A percentile compares a stretch with the other conserved stretches of the same genome.
phyloP scores from a whole-genome alignment of 2,888 invertebrate species.

The Stenurella melanura region DNA sequence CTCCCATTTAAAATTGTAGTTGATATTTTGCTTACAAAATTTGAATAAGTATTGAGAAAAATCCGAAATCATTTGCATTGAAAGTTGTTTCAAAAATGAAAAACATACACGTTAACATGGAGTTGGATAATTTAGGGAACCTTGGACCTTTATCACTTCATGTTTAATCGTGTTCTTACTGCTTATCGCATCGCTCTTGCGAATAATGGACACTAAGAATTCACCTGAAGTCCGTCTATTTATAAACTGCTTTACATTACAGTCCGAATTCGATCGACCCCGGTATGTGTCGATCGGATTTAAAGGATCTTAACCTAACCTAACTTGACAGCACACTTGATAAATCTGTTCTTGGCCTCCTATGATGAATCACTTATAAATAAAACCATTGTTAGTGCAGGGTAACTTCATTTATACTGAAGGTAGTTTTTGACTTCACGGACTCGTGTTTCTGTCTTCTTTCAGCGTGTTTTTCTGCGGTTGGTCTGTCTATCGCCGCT shows the following conservation, averaged over 20 bases:
- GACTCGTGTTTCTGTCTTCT: background rate
- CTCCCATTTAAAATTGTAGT: too few relatives aligned
- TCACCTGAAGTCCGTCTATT: conserved; percentile 1
- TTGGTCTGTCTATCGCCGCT: background rate
- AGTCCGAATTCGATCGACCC: conserved; percentile 11
- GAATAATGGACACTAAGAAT: background rate
- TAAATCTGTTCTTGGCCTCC: conserved; percentile 61
- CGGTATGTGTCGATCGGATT: conserved; percentile 45
- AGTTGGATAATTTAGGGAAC: too few relatives aligned
- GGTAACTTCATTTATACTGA: conserved; percentile 58
- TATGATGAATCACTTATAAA: conserved; percentile 65
- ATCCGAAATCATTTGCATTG: too few relatives aligned
- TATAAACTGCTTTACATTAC: conserved; percentile 13
- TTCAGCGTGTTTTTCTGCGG: background rate
- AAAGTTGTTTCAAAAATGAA: too few relatives aligned
- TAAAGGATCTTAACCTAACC: conserved; percentile 60
- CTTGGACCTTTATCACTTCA: background rate
- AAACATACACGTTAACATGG: too few relatives aligned
- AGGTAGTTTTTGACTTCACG: conserved; percentile 15
- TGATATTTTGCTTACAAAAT: too few relatives aligned
- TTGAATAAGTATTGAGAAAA: too few relatives aligned
- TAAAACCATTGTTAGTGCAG: conserved; percentile 62
- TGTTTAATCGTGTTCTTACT: background rate
- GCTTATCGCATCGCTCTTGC: background rate
- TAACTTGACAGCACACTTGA: conserved; percentile 62